Evolutionary conservation across 2,888 invertebrate species (phyloP), one percentile per base, ranked within the genome.

Genomic region (Nowickia ferox): DNA sequence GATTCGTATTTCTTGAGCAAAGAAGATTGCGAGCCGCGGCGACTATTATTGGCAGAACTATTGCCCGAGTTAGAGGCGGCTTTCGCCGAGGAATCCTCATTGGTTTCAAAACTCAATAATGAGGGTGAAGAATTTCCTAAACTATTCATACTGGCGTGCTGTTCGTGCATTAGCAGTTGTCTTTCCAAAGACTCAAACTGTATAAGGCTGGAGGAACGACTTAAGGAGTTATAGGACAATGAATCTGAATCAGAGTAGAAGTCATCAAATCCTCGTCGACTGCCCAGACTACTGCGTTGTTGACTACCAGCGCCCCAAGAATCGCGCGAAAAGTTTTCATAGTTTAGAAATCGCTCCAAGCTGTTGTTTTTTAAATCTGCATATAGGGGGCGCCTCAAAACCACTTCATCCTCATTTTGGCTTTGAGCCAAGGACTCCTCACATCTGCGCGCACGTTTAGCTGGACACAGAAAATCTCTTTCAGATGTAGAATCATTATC

Each of bases 111-210:
- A 86, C 90, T 92, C 15, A 92, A 86, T 65, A 93, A 79, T 11
- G 93, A 93, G 3, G 93, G 93, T 4, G 93, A 93, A 6, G 93
- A 93, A 63, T 93, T 92, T 44, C 92, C 92, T 83, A 93, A 87
- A 19, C 91, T 91, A 53, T 88, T 89, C 88, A 91, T 89, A 69
- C 91, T 91, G 76, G 90, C 91, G 88, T 89, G 92, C 89, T 95
- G 95, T 76, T 92, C 92, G 79, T 91, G 91, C 68, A 92, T 87
- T 89, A 95, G 94, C 89, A 95, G 94, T 89, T 95, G 95, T 61
- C 95, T 94, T 91, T 97, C 97, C 84, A 97, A 93, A 6, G 96
- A 96, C 93, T 97, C 97, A 92, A 97, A 97, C 93, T 97, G 97
- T 86, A 97, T 94, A 87, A 97, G 94, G 88, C 97, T 97, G 87